Evolutionary conservation across 2,888 invertebrate species (phyloP).

Genomic region (Ectobius pallidus): DNA sequence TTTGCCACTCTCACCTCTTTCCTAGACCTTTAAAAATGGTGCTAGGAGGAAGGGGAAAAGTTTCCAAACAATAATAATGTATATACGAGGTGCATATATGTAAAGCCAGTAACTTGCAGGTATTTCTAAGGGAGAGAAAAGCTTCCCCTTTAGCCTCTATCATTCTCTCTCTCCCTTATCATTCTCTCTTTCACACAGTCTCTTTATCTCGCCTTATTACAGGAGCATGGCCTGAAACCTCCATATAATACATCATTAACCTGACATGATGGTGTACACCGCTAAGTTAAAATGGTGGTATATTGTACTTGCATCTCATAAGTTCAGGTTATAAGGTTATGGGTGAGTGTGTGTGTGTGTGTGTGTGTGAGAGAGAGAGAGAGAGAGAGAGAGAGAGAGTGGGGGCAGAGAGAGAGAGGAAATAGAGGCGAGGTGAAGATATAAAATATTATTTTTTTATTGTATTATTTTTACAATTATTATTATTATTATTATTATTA

Average conservation of each 20-base stretch:
- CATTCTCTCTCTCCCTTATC: not conserved
- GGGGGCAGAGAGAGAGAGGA: not conserved
- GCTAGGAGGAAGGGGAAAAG: constrained; percentile 16
- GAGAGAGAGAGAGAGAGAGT: constrained; percentile 15
- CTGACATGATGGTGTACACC: constrained; percentile 11
- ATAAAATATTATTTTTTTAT: not conserved
- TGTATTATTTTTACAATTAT: too few species aligned
- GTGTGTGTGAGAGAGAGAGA: not conserved
- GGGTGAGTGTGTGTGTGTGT: not conserved
- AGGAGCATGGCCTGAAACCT: constrained; percentile 1
- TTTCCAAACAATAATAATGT: constrained; percentile 25
- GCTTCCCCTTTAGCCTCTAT: too few species aligned
- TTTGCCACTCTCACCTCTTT: constrained; percentile 9
- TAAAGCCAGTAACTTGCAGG: constrained; percentile 10
- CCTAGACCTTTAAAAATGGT: not conserved
- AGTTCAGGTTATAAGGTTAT: constrained; percentile 8
- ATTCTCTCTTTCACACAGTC: not conserved
- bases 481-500: too few species aligned
- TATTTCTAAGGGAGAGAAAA: not conserved
- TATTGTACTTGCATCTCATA: constrained; percentile 16
- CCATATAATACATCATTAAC: constrained; percentile 32
- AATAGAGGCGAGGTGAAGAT: not conserved
- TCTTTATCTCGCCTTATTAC: constrained; percentile 19
- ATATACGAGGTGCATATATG: constrained; percentile 13
- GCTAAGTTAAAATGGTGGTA: constrained; percentile 16